A percentile compares a stretch with the other conserved stretches of the same genome.
Evolutionary conservation across 2,888 invertebrate genomes (phyloP).

Genomic region (Coelogynopora nodosa): DNA sequence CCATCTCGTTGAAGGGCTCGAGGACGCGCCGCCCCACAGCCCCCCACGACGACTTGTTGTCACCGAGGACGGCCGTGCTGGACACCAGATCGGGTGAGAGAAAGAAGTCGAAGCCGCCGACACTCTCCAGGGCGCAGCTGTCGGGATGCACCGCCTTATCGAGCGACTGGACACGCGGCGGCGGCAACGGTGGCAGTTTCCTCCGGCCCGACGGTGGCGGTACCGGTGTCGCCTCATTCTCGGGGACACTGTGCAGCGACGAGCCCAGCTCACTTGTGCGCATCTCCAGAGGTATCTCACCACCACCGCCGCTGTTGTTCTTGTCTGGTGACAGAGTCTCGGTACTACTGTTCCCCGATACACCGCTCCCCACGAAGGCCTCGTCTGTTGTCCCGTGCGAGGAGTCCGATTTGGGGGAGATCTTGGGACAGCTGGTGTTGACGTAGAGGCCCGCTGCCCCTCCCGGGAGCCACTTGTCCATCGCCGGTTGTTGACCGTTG

Average conservation of each 20-base stretch:
- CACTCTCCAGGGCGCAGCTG: not conserved
- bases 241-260: not conserved
- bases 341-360: not conserved
- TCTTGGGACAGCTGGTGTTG: not conserved
- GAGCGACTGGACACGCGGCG: not conserved
- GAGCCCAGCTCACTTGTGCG: not conserved
- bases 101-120: not conserved
- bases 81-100: not conserved
- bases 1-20: constrained; percentile 5
- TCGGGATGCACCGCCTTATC: not conserved
- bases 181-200: not conserved
- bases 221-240: not conserved
- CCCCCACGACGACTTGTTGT: not conserved
- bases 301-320: not conserved
- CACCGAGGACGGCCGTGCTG: not conserved
- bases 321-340: not conserved
- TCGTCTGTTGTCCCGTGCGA: not conserved
- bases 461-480: not conserved
- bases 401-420: not conserved
- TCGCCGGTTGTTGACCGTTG: not conserved
- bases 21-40: not conserved
- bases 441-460: not conserved
- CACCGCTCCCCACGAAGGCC: not conserved
- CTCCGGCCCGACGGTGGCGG: not conserved
- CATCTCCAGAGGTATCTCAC: not conserved